These are phyloP conservation scores for Furnarius figulus DNA, from an alignment of 2,113 vertebrate species.

Conservation along the genomic window DNA sequence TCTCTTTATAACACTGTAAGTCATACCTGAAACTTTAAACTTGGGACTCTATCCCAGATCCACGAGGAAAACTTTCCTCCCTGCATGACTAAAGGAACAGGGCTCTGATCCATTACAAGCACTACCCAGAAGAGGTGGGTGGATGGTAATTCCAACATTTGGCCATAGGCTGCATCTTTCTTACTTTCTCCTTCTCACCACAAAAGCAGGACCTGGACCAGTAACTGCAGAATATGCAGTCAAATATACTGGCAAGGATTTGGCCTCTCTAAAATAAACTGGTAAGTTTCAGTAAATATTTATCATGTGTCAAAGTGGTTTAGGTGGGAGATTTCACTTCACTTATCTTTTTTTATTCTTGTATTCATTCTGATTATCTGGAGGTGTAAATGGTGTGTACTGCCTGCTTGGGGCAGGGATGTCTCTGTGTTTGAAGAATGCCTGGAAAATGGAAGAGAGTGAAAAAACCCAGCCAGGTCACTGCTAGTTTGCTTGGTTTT, in stretches of 20 bases:
- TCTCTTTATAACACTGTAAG: neutral
- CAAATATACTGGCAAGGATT: neutral
- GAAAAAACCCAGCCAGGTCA: neutral
- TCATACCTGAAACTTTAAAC: neutral
- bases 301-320: neutral
- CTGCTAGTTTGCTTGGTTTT: neutral
- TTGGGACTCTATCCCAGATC: neutral
- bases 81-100: neutral
- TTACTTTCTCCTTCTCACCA: neutral
- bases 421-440: neutral
- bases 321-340: neutral
- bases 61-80: neutral
- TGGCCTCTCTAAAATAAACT: neutral
- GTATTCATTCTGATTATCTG: neutral
- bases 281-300: neutral
- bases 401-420: neutral
- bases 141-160: neutral
- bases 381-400: neutral
- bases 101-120: neutral
- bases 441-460: neutral
- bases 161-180: neutral
- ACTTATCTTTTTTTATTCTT: neutral
- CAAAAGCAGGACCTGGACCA: neutral
- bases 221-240: neutral
- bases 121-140: neutral